Percentiles rank a stretch among this genome's conserved stretches.
Conservation (phyloP, 2,888 invertebrate genomes). For the Acanthopleura granulata region DNA sequence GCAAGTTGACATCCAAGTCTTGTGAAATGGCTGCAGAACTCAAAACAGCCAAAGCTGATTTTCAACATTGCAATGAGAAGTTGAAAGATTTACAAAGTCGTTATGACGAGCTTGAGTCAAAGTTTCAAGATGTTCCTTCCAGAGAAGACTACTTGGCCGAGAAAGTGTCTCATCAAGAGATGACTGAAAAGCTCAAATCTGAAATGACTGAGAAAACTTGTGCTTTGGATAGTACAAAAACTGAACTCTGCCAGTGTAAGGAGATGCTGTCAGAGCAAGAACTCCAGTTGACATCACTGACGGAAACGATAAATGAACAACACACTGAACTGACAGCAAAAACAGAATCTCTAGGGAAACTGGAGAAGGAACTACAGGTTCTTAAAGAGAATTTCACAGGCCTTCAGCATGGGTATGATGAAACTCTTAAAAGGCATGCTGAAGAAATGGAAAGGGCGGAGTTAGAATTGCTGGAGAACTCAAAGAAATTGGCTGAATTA, state of each 20-base stretch:
- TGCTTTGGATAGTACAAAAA: background rate
- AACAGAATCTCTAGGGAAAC: background rate
- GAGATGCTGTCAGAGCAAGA: background rate
- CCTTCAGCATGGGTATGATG: background rate
- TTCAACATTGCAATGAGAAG: background rate
- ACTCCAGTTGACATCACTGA: background rate
- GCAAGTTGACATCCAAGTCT: too few relatives aligned
- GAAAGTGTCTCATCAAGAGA: background rate
- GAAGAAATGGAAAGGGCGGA: background rate
- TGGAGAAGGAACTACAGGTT: background rate
- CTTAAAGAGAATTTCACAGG: background rate
- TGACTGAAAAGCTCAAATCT: background rate
- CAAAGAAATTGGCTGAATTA: background rate
- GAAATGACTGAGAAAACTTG: background rate
- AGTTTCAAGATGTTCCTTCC: background rate
- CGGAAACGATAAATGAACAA: background rate
- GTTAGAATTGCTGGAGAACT: background rate
- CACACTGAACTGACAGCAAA: background rate
- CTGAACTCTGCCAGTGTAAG: background rate
- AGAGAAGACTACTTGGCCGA: background rate
- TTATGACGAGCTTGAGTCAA: background rate
- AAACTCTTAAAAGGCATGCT: background rate
- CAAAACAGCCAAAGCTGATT: too few relatives aligned
- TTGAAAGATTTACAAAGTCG: background rate
- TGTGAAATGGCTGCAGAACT: too few relatives aligned